phyloP scores from a whole-genome alignment of 1,140 invertebrate genomes.

The Pachypsylla venusta region DNA sequence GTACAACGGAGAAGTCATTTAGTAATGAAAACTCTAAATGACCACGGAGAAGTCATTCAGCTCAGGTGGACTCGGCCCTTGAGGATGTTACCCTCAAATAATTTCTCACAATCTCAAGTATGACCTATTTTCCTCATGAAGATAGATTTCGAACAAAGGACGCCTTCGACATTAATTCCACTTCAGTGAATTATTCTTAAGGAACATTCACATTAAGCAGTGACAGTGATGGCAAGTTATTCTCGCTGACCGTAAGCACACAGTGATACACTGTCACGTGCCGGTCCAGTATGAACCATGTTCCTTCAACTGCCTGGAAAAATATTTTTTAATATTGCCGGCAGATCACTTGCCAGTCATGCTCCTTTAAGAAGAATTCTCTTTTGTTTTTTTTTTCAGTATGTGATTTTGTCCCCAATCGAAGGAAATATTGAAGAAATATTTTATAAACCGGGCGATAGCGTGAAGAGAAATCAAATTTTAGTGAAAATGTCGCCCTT shows the following conservation, averaged over 20 bases:
- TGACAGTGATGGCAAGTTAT: constrained; percentile 6
- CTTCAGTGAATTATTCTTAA: background rate
- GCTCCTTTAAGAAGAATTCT: background rate
- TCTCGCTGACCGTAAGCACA: background rate
- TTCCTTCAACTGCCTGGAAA: too few relatives aligned
- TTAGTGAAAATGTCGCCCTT: constrained; percentile 43
- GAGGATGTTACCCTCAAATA: background rate
- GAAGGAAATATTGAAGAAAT: constrained; percentile 60
- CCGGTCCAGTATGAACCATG: too few relatives aligned
- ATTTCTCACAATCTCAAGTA: background rate
- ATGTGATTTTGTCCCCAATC: constrained; percentile 65
- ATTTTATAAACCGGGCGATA: constrained; percentile 59
- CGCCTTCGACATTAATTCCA: background rate
- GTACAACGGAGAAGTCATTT: constrained; percentile 18
- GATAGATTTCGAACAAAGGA: background rate
- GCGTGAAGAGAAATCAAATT: constrained; percentile 57
- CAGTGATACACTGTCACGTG: too few relatives aligned
- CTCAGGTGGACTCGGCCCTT: too few relatives aligned
- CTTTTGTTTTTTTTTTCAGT: constrained; percentile 35
- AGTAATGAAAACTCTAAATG: background rate
- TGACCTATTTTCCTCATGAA: constrained; percentile 10
- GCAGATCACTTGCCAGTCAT: background rate
- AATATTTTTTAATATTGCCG: constrained; percentile 14
- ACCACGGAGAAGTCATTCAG: too few relatives aligned
- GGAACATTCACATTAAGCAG: constrained; percentile 9